Percentiles rank a stretch among this genome's conserved stretches.
phyloP scores from a whole-genome alignment of 2,113 vertebrate genomes.

The Dryoscopus gambensis region DNA sequence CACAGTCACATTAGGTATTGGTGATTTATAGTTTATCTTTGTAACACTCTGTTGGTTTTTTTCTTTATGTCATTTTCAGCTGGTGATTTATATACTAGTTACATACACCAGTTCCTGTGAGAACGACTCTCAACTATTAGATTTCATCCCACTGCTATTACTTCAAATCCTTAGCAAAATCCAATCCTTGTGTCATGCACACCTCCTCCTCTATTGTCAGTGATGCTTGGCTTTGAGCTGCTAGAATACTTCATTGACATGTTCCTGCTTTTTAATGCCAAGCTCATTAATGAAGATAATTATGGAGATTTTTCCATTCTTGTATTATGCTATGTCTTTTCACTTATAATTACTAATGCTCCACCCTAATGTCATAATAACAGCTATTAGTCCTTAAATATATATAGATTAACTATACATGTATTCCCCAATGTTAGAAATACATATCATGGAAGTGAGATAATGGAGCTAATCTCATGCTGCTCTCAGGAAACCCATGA shows the following conservation, averaged over 20 bases:
- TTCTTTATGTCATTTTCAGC: background rate
- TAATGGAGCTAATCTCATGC: background rate
- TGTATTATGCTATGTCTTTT: background rate
- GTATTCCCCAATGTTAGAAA: background rate
- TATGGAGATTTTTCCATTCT: background rate
- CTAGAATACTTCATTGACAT: background rate
- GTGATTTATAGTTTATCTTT: conserved; percentile 42
- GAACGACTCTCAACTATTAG: conserved; percentile 23
- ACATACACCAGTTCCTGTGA: background rate
- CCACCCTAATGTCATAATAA: background rate
- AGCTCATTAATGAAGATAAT: background rate
- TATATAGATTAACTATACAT: background rate
- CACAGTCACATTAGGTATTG: background rate
- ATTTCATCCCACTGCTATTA: conserved; percentile 36
- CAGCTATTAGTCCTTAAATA: background rate
- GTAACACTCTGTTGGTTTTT: background rate
- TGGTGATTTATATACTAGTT: conserved; percentile 31
- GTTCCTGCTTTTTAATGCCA: background rate
- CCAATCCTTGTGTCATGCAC: background rate
- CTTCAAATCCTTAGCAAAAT: conserved; percentile 25
- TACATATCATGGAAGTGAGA: background rate
- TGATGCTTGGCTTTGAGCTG: background rate
- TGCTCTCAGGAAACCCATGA: background rate
- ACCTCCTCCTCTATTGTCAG: background rate
- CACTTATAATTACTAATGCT: background rate